Percentiles rank a stretch among this genome's conserved stretches.
Conservation (phyloP, 1,140 invertebrate species). For the Eufriesea mexicana region DNA sequence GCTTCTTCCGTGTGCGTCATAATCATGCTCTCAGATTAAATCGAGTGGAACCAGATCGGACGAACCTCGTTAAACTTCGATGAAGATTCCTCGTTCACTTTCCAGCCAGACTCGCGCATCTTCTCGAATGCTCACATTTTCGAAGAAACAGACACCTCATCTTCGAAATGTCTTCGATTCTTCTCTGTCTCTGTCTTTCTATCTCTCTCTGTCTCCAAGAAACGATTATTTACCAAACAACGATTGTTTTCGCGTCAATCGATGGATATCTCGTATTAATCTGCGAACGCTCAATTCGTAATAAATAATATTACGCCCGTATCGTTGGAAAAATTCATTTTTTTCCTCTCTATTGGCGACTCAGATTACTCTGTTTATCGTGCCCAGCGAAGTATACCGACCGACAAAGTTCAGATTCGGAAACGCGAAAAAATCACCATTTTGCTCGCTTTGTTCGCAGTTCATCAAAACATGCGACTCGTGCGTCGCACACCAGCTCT, state of each 20-base stretch:
- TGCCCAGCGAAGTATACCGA: neutral
- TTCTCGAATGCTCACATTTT: constrained; percentile 30
- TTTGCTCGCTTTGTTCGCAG: neutral
- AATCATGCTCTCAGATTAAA: constrained; percentile 21
- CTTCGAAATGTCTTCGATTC: neutral
- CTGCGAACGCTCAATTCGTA: neutral
- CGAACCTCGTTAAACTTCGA: neutral
- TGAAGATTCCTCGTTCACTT: neutral
- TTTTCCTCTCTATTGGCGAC: neutral
- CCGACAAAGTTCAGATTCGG: neutral
- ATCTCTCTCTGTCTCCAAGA: too few relatives aligned
- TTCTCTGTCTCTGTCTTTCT: too few relatives aligned
- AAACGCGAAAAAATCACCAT: neutral
- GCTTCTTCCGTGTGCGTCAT: constrained; percentile 58
- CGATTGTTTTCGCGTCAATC: neutral
- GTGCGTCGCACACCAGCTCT: neutral
- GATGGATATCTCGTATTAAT: neutral
- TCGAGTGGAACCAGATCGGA: neutral
- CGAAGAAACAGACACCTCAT: neutral
- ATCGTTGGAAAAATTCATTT: neutral
- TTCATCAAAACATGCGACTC: neutral
- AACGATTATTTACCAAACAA: too few relatives aligned
- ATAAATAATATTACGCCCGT: neutral
- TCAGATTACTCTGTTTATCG: neutral
- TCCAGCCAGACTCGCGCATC: neutral